A percentile compares a stretch with the other conserved stretches of the same genome.
phyloP scores from a whole-genome alignment of 2,888 invertebrate genomes.

The Drosophila meridiana region DNA sequence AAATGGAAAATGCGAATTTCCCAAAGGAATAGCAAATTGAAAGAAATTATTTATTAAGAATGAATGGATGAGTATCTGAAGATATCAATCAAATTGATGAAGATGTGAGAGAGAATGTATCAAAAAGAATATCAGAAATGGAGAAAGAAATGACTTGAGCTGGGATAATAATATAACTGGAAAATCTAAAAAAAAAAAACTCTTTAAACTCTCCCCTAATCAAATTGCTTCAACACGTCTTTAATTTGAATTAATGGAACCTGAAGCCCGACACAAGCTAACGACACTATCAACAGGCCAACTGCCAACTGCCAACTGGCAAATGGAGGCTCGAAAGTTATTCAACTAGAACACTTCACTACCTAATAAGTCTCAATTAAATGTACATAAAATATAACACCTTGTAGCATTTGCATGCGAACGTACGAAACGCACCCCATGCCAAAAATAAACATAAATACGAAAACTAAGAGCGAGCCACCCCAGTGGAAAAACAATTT shows the following conservation, averaged over 20 bases:
- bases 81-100: not conserved
- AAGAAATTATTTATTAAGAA: slow-evolving; percentile 3
- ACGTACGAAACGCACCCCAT: slow-evolving; percentile 20
- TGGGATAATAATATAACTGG: too few relatives aligned
- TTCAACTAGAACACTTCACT: slow-evolving; percentile 49
- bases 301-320: slow-evolving; percentile 15
- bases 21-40: slow-evolving; percentile 1
- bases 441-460: not conserved
- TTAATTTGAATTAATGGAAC: slow-evolving; percentile 24
- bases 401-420: slow-evolving; percentile 72
- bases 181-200: too few relatives aligned
- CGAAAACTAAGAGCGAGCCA: slow-evolving; percentile 15
- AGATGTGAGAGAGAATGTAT: not conserved
- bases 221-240: slow-evolving; percentile 1
- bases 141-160: too few relatives aligned
- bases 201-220: not conserved
- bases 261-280: slow-evolving; percentile 30
- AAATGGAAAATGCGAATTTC: not conserved
- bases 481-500: slow-evolving; percentile 43
- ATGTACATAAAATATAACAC: slow-evolving; percentile 77
- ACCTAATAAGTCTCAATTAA: slow-evolving; percentile 78
- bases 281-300: slow-evolving; percentile 45
- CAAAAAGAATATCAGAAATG: not conserved
- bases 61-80: not conserved
- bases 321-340: slow-evolving; percentile 27